Percentiles rank a stretch among this genome's conserved stretches.
These are phyloP conservation scores for Apamea sordens DNA, from an alignment of 2,888 invertebrate genomes.

Conservation along the genomic window DNA sequence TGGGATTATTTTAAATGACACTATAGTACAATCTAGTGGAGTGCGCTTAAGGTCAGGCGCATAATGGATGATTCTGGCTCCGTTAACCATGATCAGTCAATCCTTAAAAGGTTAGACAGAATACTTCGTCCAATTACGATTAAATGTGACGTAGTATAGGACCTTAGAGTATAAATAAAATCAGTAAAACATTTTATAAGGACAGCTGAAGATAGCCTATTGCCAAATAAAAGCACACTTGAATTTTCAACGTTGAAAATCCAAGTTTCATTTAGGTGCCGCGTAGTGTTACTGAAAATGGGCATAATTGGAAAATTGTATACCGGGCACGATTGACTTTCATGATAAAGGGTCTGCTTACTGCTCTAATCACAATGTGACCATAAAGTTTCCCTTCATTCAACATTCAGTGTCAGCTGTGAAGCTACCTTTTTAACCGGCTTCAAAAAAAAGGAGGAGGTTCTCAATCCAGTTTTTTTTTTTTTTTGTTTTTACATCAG, in stretches of 20 bases:
- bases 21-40: slow-evolving; percentile 25
- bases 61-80: slow-evolving; percentile 37
- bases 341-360: background rate
- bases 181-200: background rate
- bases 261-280: background rate
- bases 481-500: too few species aligned
- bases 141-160: slow-evolving; percentile 32
- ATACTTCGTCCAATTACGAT: slow-evolving; percentile 54
- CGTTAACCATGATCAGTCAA: slow-evolving; percentile 40
- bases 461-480: too few species aligned
- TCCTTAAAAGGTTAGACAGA: slow-evolving; percentile 52
- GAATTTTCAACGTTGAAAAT: too few species aligned
- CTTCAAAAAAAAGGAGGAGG: too few species aligned
- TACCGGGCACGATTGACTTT: background rate
- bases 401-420: background rate
- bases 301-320: background rate
- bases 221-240: background rate
- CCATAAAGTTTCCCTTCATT: background rate
- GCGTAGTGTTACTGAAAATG: background rate
- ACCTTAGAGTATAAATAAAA: slow-evolving; percentile 7
- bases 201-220: background rate
- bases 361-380: background rate
- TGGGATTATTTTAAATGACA: slow-evolving; percentile 55
- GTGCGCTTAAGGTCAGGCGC: slow-evolving; percentile 51
- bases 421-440: background rate